Base-by-base conservation (phyloP, 2,888 invertebrate genomes). In the Dicycla oo region DNA sequence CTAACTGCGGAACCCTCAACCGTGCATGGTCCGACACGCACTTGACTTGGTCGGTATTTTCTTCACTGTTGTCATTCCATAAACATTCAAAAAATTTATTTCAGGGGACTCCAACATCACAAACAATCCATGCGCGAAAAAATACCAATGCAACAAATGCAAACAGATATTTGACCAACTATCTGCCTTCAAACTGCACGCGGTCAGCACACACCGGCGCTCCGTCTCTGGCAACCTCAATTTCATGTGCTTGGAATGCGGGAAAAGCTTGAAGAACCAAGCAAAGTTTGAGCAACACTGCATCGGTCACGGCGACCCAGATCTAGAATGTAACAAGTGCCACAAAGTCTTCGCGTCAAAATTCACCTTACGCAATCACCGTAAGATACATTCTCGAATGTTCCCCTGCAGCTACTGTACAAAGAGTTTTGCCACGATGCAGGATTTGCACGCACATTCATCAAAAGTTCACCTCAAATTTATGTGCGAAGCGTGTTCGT, bases 291-390 rank as follows among this genome's bases (percentile, higher is more conserved):
- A 94, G 54, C 81, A 86, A 20, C 96, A 96, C 83, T 91, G 92
- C 79, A 86, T 91, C 38, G 93, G 93, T 0, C 96, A 96, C 70
- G 95, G 95, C 0, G 91, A 96, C 84, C 96, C 96, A 0, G 94
- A 96, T 0, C 72, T 94, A 8, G 95, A 96, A 88, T 96, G 96
- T 76, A 83, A 87, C 18, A 91, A 91, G 76, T 96, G 96, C 86
- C 90, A 89, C 26, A 96, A 96, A 86, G 95, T 96, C 0, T 96
- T 95, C 86, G 94, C 95, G 0, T 93, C 96, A 20, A 95, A 95
- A 75, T 94, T 93, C 69, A 94, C 94, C 11, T 86, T 96, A 6
- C 92, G 94, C 26, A 91, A 91, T 23, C 96, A 96, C 78, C 85
- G 85, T 20, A 94, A 94, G 80, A 93, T 95, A 43, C 96, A 96